phyloP scores from a whole-genome alignment of 2,888 invertebrate genomes.

The Cerastis leucographa region DNA sequence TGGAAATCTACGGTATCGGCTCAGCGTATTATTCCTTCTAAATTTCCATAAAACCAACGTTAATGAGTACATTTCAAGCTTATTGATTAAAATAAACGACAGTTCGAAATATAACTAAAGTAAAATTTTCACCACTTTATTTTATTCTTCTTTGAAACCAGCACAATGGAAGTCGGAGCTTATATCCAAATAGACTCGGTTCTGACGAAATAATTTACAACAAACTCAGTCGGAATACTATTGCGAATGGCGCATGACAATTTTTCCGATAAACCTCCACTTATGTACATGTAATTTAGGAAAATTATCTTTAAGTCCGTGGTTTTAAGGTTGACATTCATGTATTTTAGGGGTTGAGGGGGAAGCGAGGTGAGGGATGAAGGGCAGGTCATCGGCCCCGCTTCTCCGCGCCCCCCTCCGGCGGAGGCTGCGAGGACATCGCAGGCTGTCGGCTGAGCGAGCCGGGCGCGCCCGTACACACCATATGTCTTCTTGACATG shows the following conservation, averaged over 20 bases:
- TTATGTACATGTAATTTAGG: slow-evolving; percentile 70
- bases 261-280: slow-evolving; percentile 79
- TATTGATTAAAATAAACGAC: slow-evolving; percentile 4
- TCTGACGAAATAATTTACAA: slow-evolving; percentile 79
- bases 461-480: slow-evolving; percentile 61
- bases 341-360: slow-evolving; percentile 71
- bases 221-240: slow-evolving; percentile 82
- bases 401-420: slow-evolving; percentile 65
- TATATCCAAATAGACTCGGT: slow-evolving; percentile 62
- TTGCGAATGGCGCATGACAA: slow-evolving; percentile 80
- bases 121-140: slow-evolving; percentile 4
- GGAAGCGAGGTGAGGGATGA: slow-evolving; percentile 73
- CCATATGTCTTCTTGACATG: slow-evolving; percentile 73
- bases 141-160: slow-evolving; percentile 14
- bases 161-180: slow-evolving; percentile 43
- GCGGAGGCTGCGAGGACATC: slow-evolving; percentile 67
- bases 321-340: slow-evolving; percentile 83
- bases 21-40: background rate
- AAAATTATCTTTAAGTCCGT: slow-evolving; percentile 76
- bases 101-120: background rate
- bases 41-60: background rate
- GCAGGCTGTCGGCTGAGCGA: slow-evolving; percentile 65
- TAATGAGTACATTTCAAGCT: background rate
- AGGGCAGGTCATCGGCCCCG: slow-evolving; percentile 84
- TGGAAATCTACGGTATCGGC: background rate